Evolutionary conservation across 2,113 vertebrate species (phyloP), one percentile per base, ranked within the genome.

Genomic region (Opisthocomus hoazin): DNA sequence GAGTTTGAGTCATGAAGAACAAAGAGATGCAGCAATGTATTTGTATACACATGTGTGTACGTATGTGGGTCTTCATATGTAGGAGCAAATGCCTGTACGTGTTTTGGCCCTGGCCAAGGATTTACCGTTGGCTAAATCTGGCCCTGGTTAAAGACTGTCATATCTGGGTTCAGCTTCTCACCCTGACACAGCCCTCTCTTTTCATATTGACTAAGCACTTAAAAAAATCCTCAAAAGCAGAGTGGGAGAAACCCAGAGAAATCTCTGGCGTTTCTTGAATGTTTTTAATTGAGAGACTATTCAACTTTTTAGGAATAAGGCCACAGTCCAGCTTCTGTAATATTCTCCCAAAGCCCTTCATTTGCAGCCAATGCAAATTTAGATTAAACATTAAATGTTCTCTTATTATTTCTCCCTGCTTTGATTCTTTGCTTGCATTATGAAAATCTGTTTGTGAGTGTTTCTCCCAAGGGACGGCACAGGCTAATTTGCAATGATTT

Each of bases 51-150:
- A 11, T 14, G 12, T 11, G n/a, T 69, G 13, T 36, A 10, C 11
- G 0, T 19, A 4, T 6, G 15, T 43, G 39, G 2, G 4, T 20
- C 21, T 36, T 7, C 11, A 5, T 22, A 13, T 3, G 10, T 34
- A 34, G 54, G 11, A 50, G 9, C 2, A 11, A 1, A 11, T 37
- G 10, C 4, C 19, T 63, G 45, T 19, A 58, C 24, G 53, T 4
- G 3, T 76, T 70, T 86, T 93, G 66, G 46, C 27, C 29, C 53
- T 23, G 27, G 22, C 11, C 30, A 39, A 41, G 69, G 63, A 70
- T 77, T 94, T 63, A 14, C 37, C n/a, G n/a, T n/a, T n/a, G n/a
- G n/a, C n/a, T n/a, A n/a, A n/a, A n/a, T n/a, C n/a, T n/a, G n/a
- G n/a, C n/a, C n/a, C n/a, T n/a, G 77, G 14, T 8, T 11, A 12